Evolutionary conservation across 2,888 invertebrate genomes (phyloP), one percentile per base, ranked within the genome.

Genomic region (Lucinisca nassula): DNA sequence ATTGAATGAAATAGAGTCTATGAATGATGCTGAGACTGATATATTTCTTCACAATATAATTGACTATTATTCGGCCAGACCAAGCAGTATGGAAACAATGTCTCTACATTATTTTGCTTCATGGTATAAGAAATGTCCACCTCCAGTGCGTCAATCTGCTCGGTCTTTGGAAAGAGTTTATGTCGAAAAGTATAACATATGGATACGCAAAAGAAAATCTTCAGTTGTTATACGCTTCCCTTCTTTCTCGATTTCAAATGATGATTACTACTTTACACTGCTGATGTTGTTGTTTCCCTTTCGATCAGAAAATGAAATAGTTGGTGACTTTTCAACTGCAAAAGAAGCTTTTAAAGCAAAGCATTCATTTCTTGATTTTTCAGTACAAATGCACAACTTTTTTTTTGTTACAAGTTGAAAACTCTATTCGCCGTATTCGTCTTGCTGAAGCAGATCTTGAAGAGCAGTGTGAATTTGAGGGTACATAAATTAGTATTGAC

Each of bases 11-110:
- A 30, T 87, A n/a, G 21, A 72, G 10, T 0, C 0, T 4, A 37
- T 79, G 30, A 6, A 14, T n/a, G 86, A 86, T 76, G 45, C 55
- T 4, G 38, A 35, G 38, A 83, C 83, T 72, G 72, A 87, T 55
- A 58, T 87, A 24, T 87, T 87, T 32, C 17, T 49, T 21, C 6
- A 30, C 0, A 87, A 83, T 35, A 51, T 87, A 0, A 0, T 87
- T 17, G 87, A 87, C 67, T 87, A 83, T 27, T 87, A 87, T 49
- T 37, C 27, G 40, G 80, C 51, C 8, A 72, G 87, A 30, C 87
- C 87, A 35, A 0, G 0, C 10, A 17, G 37, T 27, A 51, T 86
- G 49, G 61, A 86, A 35, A 8, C 0, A 1, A 24, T 27, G 1
- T 49, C 55, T 45, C 58, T 82, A 1, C 51, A 38, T 27, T 10